A percentile compares a stretch with the other conserved stretches of the same genome.
phyloP scores from a whole-genome alignment of 1,140 invertebrate genomes.

The Paracyclopina nana region DNA sequence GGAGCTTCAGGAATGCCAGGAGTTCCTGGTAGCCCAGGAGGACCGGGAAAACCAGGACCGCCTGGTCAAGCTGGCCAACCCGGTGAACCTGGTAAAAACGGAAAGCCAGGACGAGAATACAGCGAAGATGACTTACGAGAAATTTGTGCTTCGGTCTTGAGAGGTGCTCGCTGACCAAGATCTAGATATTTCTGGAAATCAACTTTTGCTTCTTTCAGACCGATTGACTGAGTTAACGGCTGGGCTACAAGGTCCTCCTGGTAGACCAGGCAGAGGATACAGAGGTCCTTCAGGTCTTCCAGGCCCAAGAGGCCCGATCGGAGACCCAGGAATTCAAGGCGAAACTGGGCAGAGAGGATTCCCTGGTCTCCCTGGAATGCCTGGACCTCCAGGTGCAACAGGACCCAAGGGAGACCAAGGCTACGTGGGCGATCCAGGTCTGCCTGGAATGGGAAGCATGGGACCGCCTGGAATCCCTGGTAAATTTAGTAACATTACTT shows the following conservation, averaged over 20 bases:
- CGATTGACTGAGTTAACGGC: constrained; percentile 18
- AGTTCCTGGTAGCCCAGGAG: constrained; percentile 44
- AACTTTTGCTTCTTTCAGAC: constrained; percentile 18
- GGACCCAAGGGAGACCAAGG: constrained; percentile 14
- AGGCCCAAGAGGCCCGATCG: constrained; percentile 18
- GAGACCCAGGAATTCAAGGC: constrained; percentile 19
- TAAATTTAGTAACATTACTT: no score
- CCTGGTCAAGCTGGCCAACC: constrained; percentile 21
- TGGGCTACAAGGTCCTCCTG: constrained; percentile 19
- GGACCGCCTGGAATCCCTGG: constrained; percentile 1
- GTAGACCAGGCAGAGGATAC: constrained; percentile 17
- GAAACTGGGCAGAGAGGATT: constrained; percentile 20
- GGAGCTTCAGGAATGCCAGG: constrained; percentile 44
- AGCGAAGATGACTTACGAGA: constrained; percentile 16
- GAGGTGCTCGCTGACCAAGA: not conserved
- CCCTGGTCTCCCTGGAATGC: constrained; percentile 19
- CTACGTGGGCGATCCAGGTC: constrained; percentile 16
- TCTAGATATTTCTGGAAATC: not conserved
- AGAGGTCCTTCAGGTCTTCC: constrained; percentile 16
- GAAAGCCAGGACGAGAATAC: constrained; percentile 14
- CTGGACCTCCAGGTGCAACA: constrained; percentile 19
- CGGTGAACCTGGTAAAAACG: no score
- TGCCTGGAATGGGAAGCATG: constrained; percentile 16
- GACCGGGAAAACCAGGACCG: constrained; percentile 43
- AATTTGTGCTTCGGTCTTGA: constrained; percentile 16